Base-by-base conservation (phyloP, 2,113 vertebrate species). In the Meriones unguiculatus region DNA sequence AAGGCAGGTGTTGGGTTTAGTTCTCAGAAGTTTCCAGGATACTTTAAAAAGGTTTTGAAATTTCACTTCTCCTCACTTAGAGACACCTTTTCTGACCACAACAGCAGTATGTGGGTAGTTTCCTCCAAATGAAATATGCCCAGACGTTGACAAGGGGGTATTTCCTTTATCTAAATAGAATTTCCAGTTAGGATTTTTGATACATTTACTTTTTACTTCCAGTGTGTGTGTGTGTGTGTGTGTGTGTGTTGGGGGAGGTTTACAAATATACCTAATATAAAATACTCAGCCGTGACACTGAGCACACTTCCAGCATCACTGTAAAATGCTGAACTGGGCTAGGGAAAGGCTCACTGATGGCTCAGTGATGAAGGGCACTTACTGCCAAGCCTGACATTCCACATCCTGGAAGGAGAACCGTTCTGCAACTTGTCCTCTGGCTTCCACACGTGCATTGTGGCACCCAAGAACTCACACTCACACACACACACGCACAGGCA, bases 101-200 rank as follows among this genome's bases (percentile, higher is more conserved):
- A 62, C 25, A 52, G n/a, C 70, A 94, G 41, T 81, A 64, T 78
- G 72, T 78, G 32, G 59, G 72, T 38, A 72, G 59, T 38, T 50
- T 35, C 17, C 30, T 35, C 35, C 24, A 72, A 82, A 13, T 78
- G 20, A 93, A 91, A 95, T 89, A 80, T 38, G 2, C 28, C 82
- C 57, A 35, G 87, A 94, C 77, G 25, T 69, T 73, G 11, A 54
- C 77, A 96, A 67, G 32, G 30, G n/a, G 67, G 64, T 90, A 73
- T 94, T 84, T 94, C 57, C 6, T 7, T 95, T 35, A 93, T 80
- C 76, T 76, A 94, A 85, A 80, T 85, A 88, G 65, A 91, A 92
- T 93, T 94, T 14, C 50, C 87, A 87, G 35, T 57, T 65, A 67
- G 64, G 78, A 11, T 90, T 88, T 88, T 84, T 96, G 75, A 90